Evolutionary conservation across 2,888 invertebrate species (phyloP).

Genomic region (Coelopa pilipes): DNA sequence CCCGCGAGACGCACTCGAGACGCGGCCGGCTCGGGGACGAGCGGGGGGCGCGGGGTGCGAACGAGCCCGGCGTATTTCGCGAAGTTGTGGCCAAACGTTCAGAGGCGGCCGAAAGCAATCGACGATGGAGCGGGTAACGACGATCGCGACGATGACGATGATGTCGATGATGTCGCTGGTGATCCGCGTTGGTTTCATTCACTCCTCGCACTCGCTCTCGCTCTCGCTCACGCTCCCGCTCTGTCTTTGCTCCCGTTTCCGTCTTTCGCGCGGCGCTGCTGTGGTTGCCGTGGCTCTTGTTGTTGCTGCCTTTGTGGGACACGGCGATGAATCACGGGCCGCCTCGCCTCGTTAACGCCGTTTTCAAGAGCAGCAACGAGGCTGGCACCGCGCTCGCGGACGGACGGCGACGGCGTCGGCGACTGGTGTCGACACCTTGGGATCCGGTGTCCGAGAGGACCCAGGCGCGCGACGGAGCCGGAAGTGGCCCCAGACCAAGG

Average conservation of each 20-base stretch:
- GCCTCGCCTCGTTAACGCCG: conserved; percentile 1
- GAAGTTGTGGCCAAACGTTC: neutral
- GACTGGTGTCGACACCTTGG: neutral
- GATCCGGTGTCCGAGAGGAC: neutral
- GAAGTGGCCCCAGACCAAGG: neutral
- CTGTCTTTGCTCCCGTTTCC: too few relatives aligned
- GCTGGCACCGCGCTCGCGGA: neutral
- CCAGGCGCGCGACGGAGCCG: neutral
- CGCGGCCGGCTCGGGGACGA: too few relatives aligned
- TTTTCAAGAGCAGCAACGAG: conserved; percentile 6
- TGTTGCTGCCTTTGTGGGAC: neutral
- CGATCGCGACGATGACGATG: neutral
- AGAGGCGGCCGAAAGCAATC: conserved; percentile 2
- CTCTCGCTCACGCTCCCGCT: neutral
- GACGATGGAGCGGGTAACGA: neutral
- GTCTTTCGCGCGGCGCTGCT: too few relatives aligned
- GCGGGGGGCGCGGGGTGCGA: too few relatives aligned
- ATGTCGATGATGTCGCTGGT: neutral
- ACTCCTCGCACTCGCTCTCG: neutral
- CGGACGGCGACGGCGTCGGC: neutral
- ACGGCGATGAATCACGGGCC: neutral
- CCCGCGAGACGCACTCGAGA: too few relatives aligned
- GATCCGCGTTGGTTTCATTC: neutral
- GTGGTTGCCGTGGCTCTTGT: conserved; percentile 2
- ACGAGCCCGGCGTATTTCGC: too few relatives aligned